Evolutionary conservation across 1,140 invertebrate species (phyloP).

Genomic region (Cydia fagiglandana): DNA sequence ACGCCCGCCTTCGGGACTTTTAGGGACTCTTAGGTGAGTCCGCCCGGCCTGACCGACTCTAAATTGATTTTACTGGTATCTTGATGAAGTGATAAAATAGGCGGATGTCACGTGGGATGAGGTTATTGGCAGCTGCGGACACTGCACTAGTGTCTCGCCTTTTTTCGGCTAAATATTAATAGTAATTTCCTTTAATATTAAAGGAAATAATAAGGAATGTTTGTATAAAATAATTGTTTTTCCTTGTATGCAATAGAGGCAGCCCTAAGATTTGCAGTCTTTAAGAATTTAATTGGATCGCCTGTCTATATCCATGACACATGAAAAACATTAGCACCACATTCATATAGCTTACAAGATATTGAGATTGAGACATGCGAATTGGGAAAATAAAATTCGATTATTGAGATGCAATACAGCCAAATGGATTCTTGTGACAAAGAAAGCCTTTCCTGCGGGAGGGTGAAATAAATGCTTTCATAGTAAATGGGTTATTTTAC

Average conservation of each 20-base stretch:
- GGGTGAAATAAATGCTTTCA: slow-evolving; percentile 1
- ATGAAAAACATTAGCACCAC: slow-evolving; percentile 21
- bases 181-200: background rate
- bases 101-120: slow-evolving; percentile 37
- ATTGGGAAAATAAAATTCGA: slow-evolving; percentile 26
- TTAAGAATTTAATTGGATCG: slow-evolving; percentile 44
- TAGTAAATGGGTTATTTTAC: background rate
- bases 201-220: background rate
- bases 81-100: slow-evolving; percentile 63
- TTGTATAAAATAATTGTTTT: background rate
- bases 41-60: slow-evolving; percentile 60
- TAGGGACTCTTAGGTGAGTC: slow-evolving; percentile 74
- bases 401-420: slow-evolving; percentile 32
- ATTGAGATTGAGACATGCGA: background rate
- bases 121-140: slow-evolving; percentile 31
- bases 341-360: slow-evolving; percentile 3
- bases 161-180: background rate
- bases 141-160: background rate
- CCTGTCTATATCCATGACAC: slow-evolving; percentile 33
- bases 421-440: slow-evolving; percentile 26
- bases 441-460: background rate
- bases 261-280: slow-evolving; percentile 42
- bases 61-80: slow-evolving; percentile 71
- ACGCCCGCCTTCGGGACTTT: slow-evolving; percentile 74
- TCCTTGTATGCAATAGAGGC: slow-evolving; percentile 26